Evolutionary conservation across 2,113 vertebrate species (phyloP).

Genomic region (Oostethus manadensis): DNA sequence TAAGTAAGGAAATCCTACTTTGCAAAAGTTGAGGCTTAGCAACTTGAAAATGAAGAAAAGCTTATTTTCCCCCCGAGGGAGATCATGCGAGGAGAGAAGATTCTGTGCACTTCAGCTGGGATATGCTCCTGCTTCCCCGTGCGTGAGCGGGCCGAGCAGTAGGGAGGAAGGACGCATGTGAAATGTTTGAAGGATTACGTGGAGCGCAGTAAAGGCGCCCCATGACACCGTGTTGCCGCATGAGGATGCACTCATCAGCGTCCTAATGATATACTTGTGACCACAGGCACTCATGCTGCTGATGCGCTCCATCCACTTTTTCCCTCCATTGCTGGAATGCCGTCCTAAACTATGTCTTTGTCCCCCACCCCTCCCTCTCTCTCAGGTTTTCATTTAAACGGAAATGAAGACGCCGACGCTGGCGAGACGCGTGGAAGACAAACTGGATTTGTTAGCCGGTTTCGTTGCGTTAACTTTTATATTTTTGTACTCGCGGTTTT

Average conservation of each 20-base stretch:
- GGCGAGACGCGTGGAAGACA: conserved; percentile 20
- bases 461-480: conserved; percentile 26
- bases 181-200: background rate
- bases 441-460: conserved; percentile 31
- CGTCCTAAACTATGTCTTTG: conserved; percentile 18
- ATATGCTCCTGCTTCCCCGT: no score
- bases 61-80: no score
- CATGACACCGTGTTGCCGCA: conserved; percentile 32
- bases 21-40: no score
- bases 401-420: conserved; percentile 48
- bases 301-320: conserved; percentile 12
- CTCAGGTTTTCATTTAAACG: conserved; percentile 73
- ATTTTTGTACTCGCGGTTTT: conserved; percentile 25
- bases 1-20: no score
- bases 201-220: conserved; percentile 11
- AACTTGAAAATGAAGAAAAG: no score
- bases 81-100: no score
- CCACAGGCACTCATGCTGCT: conserved; percentile 46
- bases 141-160: background rate
- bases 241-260: conserved; percentile 42
- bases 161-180: background rate
- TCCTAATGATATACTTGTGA: conserved; percentile 64
- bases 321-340: background rate
- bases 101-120: no score
- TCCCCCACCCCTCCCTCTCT: conserved; percentile 7